Evolutionary conservation across 2,113 vertebrate species (phyloP).

Genomic region (Anser cygnoides): DNA sequence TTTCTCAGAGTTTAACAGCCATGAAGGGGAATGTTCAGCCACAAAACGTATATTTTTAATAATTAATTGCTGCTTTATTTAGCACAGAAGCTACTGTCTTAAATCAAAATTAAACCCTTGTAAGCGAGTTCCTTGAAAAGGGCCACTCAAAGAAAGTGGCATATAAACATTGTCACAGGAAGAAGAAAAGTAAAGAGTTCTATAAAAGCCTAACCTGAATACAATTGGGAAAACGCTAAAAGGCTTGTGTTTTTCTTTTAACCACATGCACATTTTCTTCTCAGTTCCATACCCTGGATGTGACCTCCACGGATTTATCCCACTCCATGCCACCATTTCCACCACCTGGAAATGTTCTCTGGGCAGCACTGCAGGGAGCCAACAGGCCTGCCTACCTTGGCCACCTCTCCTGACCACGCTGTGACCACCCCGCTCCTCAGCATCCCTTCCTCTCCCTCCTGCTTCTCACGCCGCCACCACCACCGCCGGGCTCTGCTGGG

Average conservation of each 20-base stretch:
- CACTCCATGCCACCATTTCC: background rate
- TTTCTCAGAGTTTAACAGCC: constrained; percentile 45
- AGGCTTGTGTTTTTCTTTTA: background rate
- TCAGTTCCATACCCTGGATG: background rate
- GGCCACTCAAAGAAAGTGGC: background rate
- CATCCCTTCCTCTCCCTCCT: background rate
- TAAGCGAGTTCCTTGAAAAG: background rate
- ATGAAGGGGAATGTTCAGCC: constrained; percentile 3
- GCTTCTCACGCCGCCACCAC: background rate
- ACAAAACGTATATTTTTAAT: constrained; percentile 68
- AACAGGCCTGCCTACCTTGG: background rate
- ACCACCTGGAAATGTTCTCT: background rate
- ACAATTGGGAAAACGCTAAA: background rate
- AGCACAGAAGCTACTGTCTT: constrained; percentile 41
- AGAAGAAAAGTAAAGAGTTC: background rate
- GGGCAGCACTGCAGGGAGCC: background rate
- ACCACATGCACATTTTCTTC: background rate
- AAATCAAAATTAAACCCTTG: constrained; percentile 48
- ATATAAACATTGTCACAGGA: background rate
- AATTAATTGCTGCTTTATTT: constrained; percentile 68
- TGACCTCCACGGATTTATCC: too few relatives aligned
- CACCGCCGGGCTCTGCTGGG: background rate
- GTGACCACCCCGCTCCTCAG: background rate
- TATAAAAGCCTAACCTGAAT: background rate
- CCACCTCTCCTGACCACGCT: accelerated